Evolutionary conservation across 2,113 vertebrate genomes (phyloP).

Genomic region (Odontophorus gujanensis): DNA sequence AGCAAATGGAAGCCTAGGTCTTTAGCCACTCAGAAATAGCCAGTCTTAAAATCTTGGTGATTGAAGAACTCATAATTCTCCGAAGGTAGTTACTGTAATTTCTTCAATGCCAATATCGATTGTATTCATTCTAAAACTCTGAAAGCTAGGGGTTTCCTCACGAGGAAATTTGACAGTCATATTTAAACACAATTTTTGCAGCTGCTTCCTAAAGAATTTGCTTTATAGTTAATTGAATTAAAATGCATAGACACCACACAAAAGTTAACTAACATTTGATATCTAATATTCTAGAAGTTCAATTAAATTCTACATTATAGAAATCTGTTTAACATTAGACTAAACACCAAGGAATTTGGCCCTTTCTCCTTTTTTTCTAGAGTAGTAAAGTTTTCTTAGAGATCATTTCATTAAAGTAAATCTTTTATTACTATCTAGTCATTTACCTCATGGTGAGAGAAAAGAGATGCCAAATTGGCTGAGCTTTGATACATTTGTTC

Average conservation of each 20-base stretch:
- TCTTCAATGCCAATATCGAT: background rate
- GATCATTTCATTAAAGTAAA: background rate
- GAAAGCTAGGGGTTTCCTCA: background rate
- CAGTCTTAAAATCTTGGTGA: background rate
- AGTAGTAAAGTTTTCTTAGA: background rate
- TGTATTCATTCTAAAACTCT: conserved; percentile 4
- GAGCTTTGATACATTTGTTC: conserved; percentile 7
- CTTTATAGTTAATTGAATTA: background rate
- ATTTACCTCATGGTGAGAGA: conserved; percentile 37
- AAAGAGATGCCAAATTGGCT: conserved; percentile 11
- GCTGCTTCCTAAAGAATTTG: background rate
- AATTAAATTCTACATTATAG: background rate
- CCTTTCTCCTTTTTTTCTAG: background rate
- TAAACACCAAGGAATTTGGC: background rate
- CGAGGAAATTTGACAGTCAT: background rate
- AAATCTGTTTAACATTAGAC: background rate
- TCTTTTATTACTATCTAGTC: background rate
- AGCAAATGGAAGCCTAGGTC: background rate
- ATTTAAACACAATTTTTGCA: background rate
- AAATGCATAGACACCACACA: background rate
- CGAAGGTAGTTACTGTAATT: background rate
- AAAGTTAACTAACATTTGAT: background rate
- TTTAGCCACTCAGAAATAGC: background rate
- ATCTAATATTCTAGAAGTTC: background rate
- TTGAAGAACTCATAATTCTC: background rate